phyloP scores from a whole-genome alignment of 2,888 invertebrate genomes.

The Agriotes lineatus region DNA sequence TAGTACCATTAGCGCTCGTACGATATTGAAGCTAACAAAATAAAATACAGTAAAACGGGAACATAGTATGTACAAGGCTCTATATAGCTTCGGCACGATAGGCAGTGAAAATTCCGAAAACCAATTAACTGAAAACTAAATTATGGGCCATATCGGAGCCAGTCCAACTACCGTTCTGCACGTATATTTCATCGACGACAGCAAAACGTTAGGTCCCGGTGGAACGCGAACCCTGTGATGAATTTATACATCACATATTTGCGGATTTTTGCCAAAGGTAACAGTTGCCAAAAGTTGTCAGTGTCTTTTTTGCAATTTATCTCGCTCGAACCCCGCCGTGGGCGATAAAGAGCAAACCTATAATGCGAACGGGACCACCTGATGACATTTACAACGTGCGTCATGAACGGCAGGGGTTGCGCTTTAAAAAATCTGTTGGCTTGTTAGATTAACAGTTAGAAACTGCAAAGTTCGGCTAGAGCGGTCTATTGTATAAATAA shows the following conservation, averaged over 20 bases:
- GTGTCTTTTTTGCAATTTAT: slow-evolving; percentile 14
- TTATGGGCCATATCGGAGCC: slow-evolving; percentile 24
- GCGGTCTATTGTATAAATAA: no score
- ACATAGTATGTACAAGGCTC: no score
- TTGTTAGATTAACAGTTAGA: no score
- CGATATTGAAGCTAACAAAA: no score
- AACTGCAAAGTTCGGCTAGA: no score
- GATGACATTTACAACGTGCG: neutral
- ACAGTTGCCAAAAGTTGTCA: slow-evolving; percentile 13
- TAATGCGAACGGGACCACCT: neutral
- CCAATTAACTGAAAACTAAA: slow-evolving; percentile 27
- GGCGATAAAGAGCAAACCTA: neutral
- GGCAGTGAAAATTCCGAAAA: slow-evolving; percentile 16
- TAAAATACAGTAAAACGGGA: no score
- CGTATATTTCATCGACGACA: slow-evolving; percentile 23
- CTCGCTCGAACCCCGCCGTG: neutral
- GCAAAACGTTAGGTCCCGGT: slow-evolving; percentile 28
- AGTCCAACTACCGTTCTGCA: slow-evolving; percentile 16
- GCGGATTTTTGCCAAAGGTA: slow-evolving; percentile 13
- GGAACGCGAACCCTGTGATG: slow-evolving; percentile 2
- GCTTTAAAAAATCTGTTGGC: no score
- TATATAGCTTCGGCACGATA: neutral
- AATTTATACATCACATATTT: slow-evolving; percentile 22
- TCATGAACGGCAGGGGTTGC: no score
- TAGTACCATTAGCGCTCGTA: no score